Evolutionary conservation across 2,888 invertebrate genomes (phyloP), one percentile per base, ranked within the genome.

Genomic region (Amphipyra berbera): DNA sequence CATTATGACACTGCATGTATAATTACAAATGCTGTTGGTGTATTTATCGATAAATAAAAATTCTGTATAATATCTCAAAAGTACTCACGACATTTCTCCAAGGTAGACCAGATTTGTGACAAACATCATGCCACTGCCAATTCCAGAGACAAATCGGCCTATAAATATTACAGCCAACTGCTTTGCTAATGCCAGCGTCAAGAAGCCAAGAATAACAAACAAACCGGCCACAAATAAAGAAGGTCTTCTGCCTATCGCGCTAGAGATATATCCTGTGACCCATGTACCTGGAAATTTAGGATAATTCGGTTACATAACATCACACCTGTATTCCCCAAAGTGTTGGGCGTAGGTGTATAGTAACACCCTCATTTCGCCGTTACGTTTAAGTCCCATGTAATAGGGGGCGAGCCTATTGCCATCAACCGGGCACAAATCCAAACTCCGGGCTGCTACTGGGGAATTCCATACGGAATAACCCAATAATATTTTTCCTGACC

Each of bases 231-330:
- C n/a, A 10, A 83, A 33, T 0, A 89, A 49, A 42, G 84, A 82
- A 8, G 82, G 81, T 54, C 84, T 89, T 2, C 89, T 68, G 0
- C 89, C 89, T 6, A 73, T 73, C 7, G 58, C 44, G 15, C 88
- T 89, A 0, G 80, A 81, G 0, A 88, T 13, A 58, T 80, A 85
- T 1, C 83, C 85, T 0, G 82, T 68, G 37, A 86, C 6, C 35
- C 81, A 82, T 2, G 88, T 80, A 12, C 88, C 89, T 89, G 78
- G 30, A 83, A 78, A 14, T 21, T 6, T 7, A 27, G 13, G 1
- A 10, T 0, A 2, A 4, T 10, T 10, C 6, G 30, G 14, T 6
- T 38, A 2, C n/a, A n/a, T n/a, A n/a, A n/a, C n/a, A n/a, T n/a
- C n/a, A n/a, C n/a, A n/a, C n/a, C n/a, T n/a, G n/a, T n/a, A n/a